Evolutionary conservation across 2,113 vertebrate species (phyloP), one percentile per base, ranked within the genome.

Genomic region (Aegithalos caudatus): DNA sequence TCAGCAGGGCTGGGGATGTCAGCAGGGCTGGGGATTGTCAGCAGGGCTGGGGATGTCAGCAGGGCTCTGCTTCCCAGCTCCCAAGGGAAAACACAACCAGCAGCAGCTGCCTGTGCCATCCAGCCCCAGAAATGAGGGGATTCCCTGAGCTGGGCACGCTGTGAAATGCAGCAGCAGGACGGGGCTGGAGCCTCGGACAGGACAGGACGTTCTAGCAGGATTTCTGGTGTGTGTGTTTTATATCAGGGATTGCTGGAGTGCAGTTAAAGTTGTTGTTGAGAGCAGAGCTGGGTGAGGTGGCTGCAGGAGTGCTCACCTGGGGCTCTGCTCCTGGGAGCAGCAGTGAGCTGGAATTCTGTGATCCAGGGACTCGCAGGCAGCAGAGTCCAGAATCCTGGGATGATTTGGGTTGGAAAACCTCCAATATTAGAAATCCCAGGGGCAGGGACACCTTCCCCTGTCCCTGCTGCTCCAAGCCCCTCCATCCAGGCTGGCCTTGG

Each of bases 131-230:
- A 35, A 4, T 1, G n/a, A n/a, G 38, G 23, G 44, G 38, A 9
- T 45, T 3, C 3, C 58, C 29, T 2, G 23, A 3, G 10, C 3
- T 2, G 12, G n/a, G 58, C 50, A 6, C 11, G 1, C 7, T 1
- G 29, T 4, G 61, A 10, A 24, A n/a, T 21, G 8, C 47, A 7
- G 3, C 71, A 16, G 42, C 27, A 19, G 18, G 6, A 1, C 6
- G 33, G 45, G 42, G 40, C 25, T 35, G 57, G 4, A 7, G 25
- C 7, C 16, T 31, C 5, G 4, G 0, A 1, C 35, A 4, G 14
- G 44, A 18, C 18, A n/a, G n/a, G n/a, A n/a, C 60, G 17, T 21
- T 5, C 11, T 4, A 12, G 56, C 37, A 47, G 29, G 38, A 28
- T 14, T 14, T 28, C 6, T 29, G 18, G 1, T 40, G 20, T 7